Evolutionary conservation across 2,797 vertebrate species (phyloP).

Genomic region (Liparis tanakae): DNA sequence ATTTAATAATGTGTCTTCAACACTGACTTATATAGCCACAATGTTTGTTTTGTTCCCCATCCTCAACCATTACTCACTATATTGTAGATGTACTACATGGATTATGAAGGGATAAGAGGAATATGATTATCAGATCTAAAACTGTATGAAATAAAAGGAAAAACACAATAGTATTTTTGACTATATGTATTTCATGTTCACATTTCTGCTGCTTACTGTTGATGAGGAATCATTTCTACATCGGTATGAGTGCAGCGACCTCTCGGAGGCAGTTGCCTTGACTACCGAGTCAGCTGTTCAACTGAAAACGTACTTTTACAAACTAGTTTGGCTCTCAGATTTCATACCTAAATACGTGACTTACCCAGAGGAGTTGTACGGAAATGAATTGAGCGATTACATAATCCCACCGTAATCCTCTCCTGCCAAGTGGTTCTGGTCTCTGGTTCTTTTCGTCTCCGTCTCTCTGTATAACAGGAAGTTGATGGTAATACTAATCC

Average conservation of each 20-base stretch:
- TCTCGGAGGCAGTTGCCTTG: slow-evolving; percentile 36
- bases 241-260: slow-evolving; percentile 15
- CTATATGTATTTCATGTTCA: not conserved
- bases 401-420: slow-evolving; percentile 42
- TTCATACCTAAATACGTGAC: slow-evolving; percentile 39
- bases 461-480: no score
- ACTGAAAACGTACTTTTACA: slow-evolving; percentile 28
- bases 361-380: slow-evolving; percentile 39
- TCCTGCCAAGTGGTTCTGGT: no score
- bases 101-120: not conserved
- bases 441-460: no score
- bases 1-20: not conserved
- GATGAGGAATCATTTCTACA: not conserved
- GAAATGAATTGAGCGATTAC: slow-evolving; percentile 53
- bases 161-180: not conserved
- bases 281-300: slow-evolving; percentile 45
- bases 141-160: not conserved
- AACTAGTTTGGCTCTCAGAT: slow-evolving; percentile 53
- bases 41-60: not conserved
- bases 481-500: no score
- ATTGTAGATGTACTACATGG: not conserved
- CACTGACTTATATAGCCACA: no score
- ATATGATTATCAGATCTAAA: not conserved
- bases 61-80: not conserved
- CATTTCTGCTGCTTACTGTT: no score